phyloP scores from a whole-genome alignment of 1,140 invertebrate genomes.

The Drosophila bocki region DNA sequence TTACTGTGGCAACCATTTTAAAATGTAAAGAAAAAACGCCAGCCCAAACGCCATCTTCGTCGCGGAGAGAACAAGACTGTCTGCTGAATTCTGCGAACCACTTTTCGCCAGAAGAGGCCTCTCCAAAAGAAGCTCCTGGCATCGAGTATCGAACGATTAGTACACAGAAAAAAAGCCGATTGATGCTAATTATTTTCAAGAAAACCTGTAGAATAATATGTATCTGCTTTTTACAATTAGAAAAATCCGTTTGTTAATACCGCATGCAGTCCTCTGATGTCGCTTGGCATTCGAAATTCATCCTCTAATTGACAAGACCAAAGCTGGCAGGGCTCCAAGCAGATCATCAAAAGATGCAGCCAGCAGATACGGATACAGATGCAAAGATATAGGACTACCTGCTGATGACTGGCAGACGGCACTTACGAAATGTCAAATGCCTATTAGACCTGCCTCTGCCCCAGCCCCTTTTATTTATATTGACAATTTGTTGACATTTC shows the following conservation, averaged over 20 bases:
- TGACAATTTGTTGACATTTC: constrained; percentile 74
- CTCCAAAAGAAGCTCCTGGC: constrained; percentile 17
- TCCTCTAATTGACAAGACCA: constrained; percentile 78
- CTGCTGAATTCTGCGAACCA: constrained; percentile 70
- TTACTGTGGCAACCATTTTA: constrained; percentile 61
- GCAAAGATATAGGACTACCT: constrained; percentile 33
- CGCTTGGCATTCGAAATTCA: constrained; percentile 46
- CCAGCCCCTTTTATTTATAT: constrained; percentile 35
- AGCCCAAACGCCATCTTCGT: constrained; percentile 71
- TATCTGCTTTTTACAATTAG: neutral
- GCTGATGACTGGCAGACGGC: constrained; percentile 39
- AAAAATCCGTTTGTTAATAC: constrained; percentile 46
- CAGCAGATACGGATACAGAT: constrained; percentile 48
- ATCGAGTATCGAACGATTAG: constrained; percentile 1
- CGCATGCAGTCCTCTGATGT: constrained; percentile 74
- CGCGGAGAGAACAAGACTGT: constrained; percentile 55
- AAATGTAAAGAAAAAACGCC: constrained; percentile 60
- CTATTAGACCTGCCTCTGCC: constrained; percentile 52
- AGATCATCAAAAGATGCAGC: constrained; percentile 75
- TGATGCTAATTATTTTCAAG: constrained; percentile 1
- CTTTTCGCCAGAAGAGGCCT: constrained; percentile 32
- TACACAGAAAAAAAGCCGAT: neutral
- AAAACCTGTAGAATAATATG: neutral
- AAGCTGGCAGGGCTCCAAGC: constrained; percentile 74
- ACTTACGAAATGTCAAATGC: constrained; percentile 71